Conservation (phyloP, 2,888 invertebrate species). For the Sepioteuthis lessoniana region DNA sequence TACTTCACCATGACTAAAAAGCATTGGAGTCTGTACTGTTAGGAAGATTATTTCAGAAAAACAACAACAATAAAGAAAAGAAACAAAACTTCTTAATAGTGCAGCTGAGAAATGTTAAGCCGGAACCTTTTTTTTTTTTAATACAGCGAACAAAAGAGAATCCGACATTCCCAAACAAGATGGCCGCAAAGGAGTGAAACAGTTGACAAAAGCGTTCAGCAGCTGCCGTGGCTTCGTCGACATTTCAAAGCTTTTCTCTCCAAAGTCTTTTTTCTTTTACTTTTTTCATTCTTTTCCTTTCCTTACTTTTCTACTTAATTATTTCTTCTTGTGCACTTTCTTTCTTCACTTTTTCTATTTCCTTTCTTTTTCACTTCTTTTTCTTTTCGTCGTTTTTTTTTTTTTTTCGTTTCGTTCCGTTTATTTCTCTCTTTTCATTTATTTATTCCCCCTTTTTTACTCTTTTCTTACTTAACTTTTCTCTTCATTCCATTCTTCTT, state of each 20-base stretch:
- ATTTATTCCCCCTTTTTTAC: neutral
- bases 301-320: neutral
- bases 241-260: neutral
- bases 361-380: neutral
- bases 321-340: neutral
- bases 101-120: neutral
- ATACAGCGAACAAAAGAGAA: neutral
- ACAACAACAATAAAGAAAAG: too few relatives aligned
- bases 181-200: neutral
- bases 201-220: neutral
- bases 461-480: neutral
- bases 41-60: too few relatives aligned
- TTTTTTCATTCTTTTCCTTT: neutral
- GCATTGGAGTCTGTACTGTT: too few relatives aligned
- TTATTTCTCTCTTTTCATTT: neutral
- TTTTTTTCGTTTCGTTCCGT: neutral
- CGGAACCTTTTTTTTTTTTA: neutral
- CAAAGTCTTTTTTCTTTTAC: neutral
- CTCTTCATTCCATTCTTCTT: neutral
- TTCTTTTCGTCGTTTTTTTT: neutral
- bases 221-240: neutral
- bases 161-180: constrained; percentile 11
- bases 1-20: too few relatives aligned
- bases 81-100: too few relatives aligned
- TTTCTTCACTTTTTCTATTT: neutral